Base-by-base conservation (phyloP, 2,888 invertebrate genomes). In the Petrolisthes cinctipes region DNA sequence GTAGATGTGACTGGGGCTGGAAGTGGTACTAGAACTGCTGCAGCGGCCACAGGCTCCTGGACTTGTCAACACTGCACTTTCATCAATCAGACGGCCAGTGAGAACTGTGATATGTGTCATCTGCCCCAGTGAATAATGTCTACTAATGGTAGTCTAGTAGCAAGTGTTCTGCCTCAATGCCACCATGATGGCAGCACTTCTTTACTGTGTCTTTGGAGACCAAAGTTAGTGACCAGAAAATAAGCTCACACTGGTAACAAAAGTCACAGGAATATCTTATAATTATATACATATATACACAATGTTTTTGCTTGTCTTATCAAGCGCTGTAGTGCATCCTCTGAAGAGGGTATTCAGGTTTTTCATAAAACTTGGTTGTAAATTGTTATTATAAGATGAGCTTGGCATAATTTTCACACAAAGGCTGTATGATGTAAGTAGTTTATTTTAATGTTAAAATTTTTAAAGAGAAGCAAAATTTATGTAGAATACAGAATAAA, bases 21-120 rank as follows among this genome's bases (percentile, higher is more conserved):
- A 81, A 90, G 54, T 79, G 20, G 83, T 53, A 81, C 57, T 51
- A 81, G 80, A n/a, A 57, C 76, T 11, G 53, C 86, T 20, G 61
- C 92, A 61, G 92, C 93, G 54, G 92, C 93, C 0, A 93, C 93
- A 88, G 92, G 94, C 5, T 94, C 95, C 91, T 99, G 99, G 98
- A 97, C 97, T 57, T 99, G 99, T 93, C 95, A 95, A 91, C 96
- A 97, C 92, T 99, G 99, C 95, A 99, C 99, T 90, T 99, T 96
- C 94, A 95, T 97, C 92, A 99, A 99, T 94, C 95, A 95, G 91
- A 94, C 95, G 90, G 95, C 95, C 91, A 94, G 95, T 91, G 94
- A 94, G 92, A 94, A 95, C 91, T 98, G 98, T 94, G 98, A 98
- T 93, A 98, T 98, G 95, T 98, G 98, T 94, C 96, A 95, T 92